Percentiles rank a stretch among this genome's conserved stretches.
Evolutionary conservation across 2,797 vertebrate genomes (phyloP).

Genomic region (Pseudochaenichthys georgianus): DNA sequence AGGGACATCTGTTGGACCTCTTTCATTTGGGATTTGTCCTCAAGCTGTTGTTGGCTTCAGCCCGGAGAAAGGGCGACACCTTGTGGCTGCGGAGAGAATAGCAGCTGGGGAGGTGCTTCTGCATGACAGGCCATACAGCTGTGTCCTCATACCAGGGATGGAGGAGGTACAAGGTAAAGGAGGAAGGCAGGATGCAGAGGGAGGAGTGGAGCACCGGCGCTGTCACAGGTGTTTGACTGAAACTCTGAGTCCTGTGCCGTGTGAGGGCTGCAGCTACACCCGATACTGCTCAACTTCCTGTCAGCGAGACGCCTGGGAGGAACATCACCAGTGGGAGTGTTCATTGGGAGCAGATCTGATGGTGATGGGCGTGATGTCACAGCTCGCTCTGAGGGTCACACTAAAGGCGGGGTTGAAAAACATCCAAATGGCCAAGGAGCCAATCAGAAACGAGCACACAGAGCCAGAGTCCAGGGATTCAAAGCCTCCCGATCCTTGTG

Average conservation of each 20-base stretch:
- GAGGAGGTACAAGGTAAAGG: slow-evolving; percentile 49
- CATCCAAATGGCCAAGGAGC: slow-evolving; percentile 63
- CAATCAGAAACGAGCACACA: slow-evolving; percentile 29
- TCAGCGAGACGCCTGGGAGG: slow-evolving; percentile 87
- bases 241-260: slow-evolving; percentile 84
- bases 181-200: background rate
- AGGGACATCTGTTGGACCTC: slow-evolving; percentile 46
- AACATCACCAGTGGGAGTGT: slow-evolving; percentile 91
- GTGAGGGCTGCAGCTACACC: slow-evolving; percentile 89
- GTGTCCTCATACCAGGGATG: slow-evolving; percentile 86
- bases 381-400: slow-evolving; percentile 89
- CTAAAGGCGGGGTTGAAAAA: slow-evolving; percentile 87
- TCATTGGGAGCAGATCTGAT: slow-evolving; percentile 85
- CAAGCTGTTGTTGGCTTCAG: slow-evolving; percentile 81
- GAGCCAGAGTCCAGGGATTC: slow-evolving; percentile 18
- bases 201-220: slow-evolving; percentile 77
- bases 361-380: slow-evolving; percentile 88
- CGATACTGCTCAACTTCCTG: slow-evolving; percentile 90
- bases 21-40: slow-evolving; percentile 70
- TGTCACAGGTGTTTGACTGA: slow-evolving; percentile 91
- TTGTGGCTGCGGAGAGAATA: slow-evolving; percentile 86
- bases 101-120: slow-evolving; percentile 88
- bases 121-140: slow-evolving; percentile 90
- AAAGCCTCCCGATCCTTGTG: slow-evolving; percentile 31
- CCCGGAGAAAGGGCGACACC: slow-evolving; percentile 88